Evolutionary conservation across 2,113 vertebrate species (phyloP).

Genomic region (Grallaria varia): DNA sequence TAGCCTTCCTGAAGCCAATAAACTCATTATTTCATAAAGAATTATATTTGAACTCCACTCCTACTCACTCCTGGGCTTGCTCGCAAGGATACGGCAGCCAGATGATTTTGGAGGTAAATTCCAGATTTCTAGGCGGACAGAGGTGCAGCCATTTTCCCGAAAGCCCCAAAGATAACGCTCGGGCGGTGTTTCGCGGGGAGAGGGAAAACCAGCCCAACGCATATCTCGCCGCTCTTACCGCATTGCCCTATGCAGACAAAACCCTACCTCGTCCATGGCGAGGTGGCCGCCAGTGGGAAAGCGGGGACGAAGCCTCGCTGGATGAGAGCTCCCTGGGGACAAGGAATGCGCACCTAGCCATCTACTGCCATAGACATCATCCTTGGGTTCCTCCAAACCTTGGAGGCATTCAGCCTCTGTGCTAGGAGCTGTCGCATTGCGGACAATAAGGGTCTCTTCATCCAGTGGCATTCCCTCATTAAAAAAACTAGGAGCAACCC

Average conservation of each 20-base stretch:
- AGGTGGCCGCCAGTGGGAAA: not conserved
- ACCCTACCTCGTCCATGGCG: not conserved
- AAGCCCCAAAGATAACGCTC: not conserved
- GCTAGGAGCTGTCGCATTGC: constrained; percentile 35
- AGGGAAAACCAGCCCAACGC: not conserved
- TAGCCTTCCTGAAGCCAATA: not conserved
- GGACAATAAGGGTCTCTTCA: constrained; percentile 26
- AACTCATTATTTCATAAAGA: not conserved
- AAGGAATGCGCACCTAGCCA: not conserved
- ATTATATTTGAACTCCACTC: not conserved
- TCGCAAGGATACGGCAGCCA: not conserved
- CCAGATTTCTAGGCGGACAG: not conserved
- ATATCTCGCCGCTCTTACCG: not conserved
- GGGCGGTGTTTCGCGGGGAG: not conserved
- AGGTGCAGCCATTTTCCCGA: not conserved
- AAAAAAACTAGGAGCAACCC: constrained; percentile 28
- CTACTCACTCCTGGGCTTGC: not conserved
- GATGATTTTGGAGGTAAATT: not conserved
- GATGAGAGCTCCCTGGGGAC: not conserved
- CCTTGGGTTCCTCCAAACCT: not conserved
- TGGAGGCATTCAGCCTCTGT: not conserved
- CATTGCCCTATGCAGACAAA: not conserved
- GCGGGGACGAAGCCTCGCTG: not conserved
- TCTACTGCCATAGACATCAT: not conserved
- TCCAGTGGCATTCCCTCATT: constrained; percentile 25